A percentile compares a stretch with the other conserved stretches of the same genome.
phyloP scores from a whole-genome alignment of 2,888 invertebrate genomes.

The Muschampia plurimacula region DNA sequence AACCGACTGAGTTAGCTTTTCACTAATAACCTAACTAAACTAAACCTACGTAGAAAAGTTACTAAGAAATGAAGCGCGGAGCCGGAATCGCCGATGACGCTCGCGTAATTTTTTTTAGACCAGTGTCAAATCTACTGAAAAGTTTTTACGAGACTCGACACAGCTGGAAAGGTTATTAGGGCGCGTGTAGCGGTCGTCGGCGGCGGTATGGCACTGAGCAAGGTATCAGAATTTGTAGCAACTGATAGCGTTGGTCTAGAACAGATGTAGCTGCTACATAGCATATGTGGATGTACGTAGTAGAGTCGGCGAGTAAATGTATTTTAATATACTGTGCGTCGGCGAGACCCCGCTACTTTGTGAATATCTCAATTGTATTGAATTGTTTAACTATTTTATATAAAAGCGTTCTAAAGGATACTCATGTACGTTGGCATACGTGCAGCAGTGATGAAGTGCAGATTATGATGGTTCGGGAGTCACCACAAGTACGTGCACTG shows the following conservation, averaged over 20 bases:
- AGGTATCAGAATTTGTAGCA: conserved; percentile 66
- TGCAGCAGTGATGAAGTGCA: too few species aligned
- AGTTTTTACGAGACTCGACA: conserved; percentile 51
- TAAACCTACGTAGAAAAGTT: conserved; percentile 40
- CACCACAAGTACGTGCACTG: too few species aligned
- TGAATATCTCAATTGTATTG: too few species aligned
- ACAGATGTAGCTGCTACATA: conserved; percentile 59
- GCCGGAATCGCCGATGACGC: conserved; percentile 20
- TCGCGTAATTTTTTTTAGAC: conserved; percentile 24
- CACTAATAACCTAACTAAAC: conserved; percentile 43
- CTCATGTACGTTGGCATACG: too few species aligned
- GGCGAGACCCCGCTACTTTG: neutral
- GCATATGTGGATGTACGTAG: conserved; percentile 40
- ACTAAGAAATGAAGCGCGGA: conserved; percentile 23
- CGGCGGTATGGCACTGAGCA: conserved; percentile 72
- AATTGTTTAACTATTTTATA: too few species aligned
- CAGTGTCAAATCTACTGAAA: conserved; percentile 29
- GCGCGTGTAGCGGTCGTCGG: conserved; percentile 72
- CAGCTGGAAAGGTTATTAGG: conserved; percentile 23
- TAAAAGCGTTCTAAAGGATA: too few species aligned
- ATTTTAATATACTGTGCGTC: conserved; percentile 10
- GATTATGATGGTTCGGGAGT: too few species aligned
- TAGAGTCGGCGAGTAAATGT: conserved; percentile 2
- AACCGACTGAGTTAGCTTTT: conserved; percentile 65
- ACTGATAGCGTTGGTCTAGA: conserved; percentile 75